Conservation (phyloP, 2,888 invertebrate genomes). For the Keiferia lycopersicella region DNA sequence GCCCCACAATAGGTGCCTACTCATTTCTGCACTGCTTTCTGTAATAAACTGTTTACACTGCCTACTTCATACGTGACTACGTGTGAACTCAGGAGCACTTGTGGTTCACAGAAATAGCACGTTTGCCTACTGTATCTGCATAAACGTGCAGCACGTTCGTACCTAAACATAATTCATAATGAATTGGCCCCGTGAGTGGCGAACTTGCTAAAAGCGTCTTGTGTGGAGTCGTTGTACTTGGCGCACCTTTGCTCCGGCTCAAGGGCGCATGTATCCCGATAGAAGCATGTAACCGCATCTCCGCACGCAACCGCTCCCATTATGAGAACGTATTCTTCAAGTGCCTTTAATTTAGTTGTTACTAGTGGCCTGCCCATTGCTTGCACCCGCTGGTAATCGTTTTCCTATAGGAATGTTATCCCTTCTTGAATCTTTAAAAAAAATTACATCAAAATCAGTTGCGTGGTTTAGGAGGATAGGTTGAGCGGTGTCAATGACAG, state of each 20-base stretch:
- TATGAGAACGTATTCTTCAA: neutral
- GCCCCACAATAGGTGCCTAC: neutral
- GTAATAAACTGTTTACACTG: neutral
- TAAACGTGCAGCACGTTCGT: slow-evolving; percentile 1
- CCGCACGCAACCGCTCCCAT: slow-evolving; percentile 50
- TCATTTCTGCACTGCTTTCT: neutral
- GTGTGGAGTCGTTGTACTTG: slow-evolving; percentile 59
- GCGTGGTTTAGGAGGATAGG: too few relatives aligned
- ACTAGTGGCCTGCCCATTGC: too few relatives aligned
- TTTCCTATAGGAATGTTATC: too few relatives aligned
- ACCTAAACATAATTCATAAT: slow-evolving; percentile 15
- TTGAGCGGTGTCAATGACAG: too few relatives aligned
- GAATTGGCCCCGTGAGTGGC: slow-evolving; percentile 24
- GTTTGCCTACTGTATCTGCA: slow-evolving; percentile 6
- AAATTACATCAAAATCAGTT: too few relatives aligned
- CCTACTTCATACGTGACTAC: neutral
- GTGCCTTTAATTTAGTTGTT: too few relatives aligned
- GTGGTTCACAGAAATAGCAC: neutral
- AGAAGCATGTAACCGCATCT: slow-evolving; percentile 43
- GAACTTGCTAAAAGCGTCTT: slow-evolving; percentile 28
- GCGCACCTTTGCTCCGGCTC: slow-evolving; percentile 56
- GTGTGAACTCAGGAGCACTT: neutral
- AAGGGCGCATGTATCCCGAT: slow-evolving; percentile 50
- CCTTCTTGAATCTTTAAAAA: too few relatives aligned
- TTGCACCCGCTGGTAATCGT: too few relatives aligned